Evolutionary conservation across 2,113 vertebrate genomes (phyloP), one percentile per base, ranked within the genome.

Genomic region (Salvelinus fontinalis): DNA sequence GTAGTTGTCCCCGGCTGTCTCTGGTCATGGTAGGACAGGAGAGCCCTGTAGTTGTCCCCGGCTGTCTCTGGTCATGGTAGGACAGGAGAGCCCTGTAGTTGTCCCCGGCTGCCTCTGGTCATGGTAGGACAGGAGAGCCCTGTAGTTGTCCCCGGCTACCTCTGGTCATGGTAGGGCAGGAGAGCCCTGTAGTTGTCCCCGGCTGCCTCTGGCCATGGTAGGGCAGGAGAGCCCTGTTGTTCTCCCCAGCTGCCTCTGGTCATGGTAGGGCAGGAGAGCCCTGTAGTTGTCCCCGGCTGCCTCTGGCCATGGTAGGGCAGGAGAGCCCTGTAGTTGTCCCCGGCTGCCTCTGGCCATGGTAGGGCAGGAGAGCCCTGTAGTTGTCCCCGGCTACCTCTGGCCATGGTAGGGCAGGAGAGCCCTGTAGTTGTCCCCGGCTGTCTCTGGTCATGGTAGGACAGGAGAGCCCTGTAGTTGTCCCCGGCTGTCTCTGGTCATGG

Each of bases 101-200:
- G 62, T 67, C 73, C 81, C 77, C 77, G 68, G 71, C 14, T 5
- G 24, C 34, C 72, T 3, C 4, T 29, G 79, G 81, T 76, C 70
- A 79, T 60, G 51, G 12, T 34, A 77, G 73, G 70, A 65, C 75
- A 77, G 57, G 75, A 73, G 71, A 83, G 78, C 78, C 83, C 86
- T 34, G 31, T 34, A 34, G 31, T 34, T 34, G 0, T 34, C 31
- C 31, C 31, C 5, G 31, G 31, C 31, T 34, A 1, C 1, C 31
- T 31, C 31, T 31, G 31, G 31, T 31, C 31, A 31, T 6, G 27
- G 27, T 27, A 29, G 29, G 29, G 29, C 27, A 27, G 27, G 31
- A 31, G 31, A 31, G 31, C 4, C 31, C 34, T 34, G 75, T 74
- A 12, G 54, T 66, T 70, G 62, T 67, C 73, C 81, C 76, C 75